A percentile compares a stretch with the other conserved stretches of the same genome.
Evolutionary conservation across 2,888 invertebrate genomes (phyloP).

Genomic region (Noctuana brunneofusca): DNA sequence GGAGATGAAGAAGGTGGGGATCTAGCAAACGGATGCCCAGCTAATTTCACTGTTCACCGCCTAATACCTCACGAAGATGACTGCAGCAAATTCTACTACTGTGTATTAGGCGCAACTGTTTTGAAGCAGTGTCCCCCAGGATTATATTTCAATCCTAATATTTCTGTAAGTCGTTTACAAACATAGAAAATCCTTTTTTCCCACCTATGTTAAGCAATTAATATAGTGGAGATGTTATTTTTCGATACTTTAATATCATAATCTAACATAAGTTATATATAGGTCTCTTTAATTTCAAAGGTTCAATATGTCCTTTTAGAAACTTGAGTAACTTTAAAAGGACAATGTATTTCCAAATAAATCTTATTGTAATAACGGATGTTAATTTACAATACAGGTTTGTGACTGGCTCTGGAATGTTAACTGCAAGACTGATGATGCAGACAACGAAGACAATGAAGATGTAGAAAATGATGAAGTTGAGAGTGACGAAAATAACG

Average conservation of each 20-base stretch:
- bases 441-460: slow-evolving; percentile 29
- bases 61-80: slow-evolving; percentile 54
- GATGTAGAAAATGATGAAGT: neutral
- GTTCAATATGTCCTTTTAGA: too few species aligned
- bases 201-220: neutral
- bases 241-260: neutral
- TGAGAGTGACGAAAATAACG: slow-evolving; percentile 19
- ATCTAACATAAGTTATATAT: too few species aligned
- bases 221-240: too few species aligned
- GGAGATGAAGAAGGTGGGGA: slow-evolving; percentile 23
- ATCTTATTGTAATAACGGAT: neutral
- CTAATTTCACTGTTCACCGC: slow-evolving; percentile 44
- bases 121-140: slow-evolving; percentile 48
- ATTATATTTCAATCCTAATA: slow-evolving; percentile 50
- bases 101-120: slow-evolving; percentile 49
- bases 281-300: too few species aligned
- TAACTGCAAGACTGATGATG: slow-evolving; percentile 27
- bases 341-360: neutral
- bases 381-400: slow-evolving; percentile 13
- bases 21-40: slow-evolving; percentile 54
- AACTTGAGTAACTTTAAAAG: too few species aligned
- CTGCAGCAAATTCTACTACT: slow-evolving; percentile 57
- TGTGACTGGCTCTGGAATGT: slow-evolving; percentile 29
- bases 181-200: too few species aligned
- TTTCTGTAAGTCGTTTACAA: slow-evolving; percentile 53